Evolutionary conservation across 2,888 invertebrate species (phyloP), one percentile per base, ranked within the genome.

Genomic region (Pachydiplax longipennis): DNA sequence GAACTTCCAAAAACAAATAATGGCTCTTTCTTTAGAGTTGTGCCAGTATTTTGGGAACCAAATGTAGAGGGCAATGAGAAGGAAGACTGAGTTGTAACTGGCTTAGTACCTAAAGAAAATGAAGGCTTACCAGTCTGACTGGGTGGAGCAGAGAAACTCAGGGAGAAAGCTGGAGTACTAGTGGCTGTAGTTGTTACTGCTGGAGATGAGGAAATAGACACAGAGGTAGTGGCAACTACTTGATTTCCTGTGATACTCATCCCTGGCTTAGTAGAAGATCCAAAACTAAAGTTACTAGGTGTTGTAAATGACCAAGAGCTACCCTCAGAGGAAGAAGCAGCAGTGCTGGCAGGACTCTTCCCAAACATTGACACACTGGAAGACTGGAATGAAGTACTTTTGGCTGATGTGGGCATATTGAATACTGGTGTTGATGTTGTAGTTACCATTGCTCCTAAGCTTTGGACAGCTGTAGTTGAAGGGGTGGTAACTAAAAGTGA

Each of bases 281-380:
- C 87, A 87, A 87, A 61, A 18, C 61, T 87, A n/a, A 87, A 87
- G 37, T 61, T 61, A 37, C 61, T 61, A 87, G 87, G 61, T 18
- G 87, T 13, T 15, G 87, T 61, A 53, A 87, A 87, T 53, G 61
- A 58, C 87, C 87, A 61, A 25, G 61, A 37, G 37, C 37, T 87
- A 37, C 87, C 37, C 37, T 87, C 87, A 8, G 61, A 87, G 2
- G 61, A 37, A n/a, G 61, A 37, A 61, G 87, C 1, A 37, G 87
- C 12, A 13, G 37, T 15, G 15, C 73, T 12, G 31, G 40, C 2
- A 12, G 87, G 35, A n/a, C 8, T 37, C 37, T 61, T 61, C 35
- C 87, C 61, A 37, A 87, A 87, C 10, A 73, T 12, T 31, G 73
- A 73, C 2, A 25, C 8, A 73, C 13, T 73, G 8, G 73, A 15